phyloP scores from a whole-genome alignment of 2,113 vertebrate genomes.

The Ammodytes dubius region DNA sequence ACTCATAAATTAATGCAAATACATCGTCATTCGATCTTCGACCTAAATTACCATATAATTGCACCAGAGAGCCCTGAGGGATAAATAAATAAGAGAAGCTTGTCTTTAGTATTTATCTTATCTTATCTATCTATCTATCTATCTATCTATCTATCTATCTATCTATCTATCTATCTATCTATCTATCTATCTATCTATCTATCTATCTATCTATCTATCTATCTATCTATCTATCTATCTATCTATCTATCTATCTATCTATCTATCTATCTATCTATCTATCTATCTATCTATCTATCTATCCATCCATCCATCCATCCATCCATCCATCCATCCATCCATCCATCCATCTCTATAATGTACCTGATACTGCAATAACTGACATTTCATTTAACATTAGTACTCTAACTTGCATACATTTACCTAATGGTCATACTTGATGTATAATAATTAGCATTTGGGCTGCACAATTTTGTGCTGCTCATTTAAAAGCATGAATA shows the following conservation, averaged over 20 bases:
- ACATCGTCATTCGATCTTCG: constrained; percentile 50
- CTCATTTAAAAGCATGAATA: background rate
- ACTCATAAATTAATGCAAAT: constrained; percentile 46
- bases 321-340: too few relatives aligned
- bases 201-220: too few relatives aligned
- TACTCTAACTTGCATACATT: constrained; percentile 2
- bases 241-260: too few relatives aligned
- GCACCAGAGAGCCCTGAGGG: background rate
- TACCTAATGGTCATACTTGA: background rate
- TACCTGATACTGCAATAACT: background rate
- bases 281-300: too few relatives aligned
- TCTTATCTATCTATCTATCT: too few relatives aligned
- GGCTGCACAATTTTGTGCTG: background rate
- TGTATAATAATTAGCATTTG: background rate
- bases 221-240: too few relatives aligned
- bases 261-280: too few relatives aligned
- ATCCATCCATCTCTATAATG: too few relatives aligned
- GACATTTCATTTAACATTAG: background rate
- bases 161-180: too few relatives aligned
- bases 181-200: too few relatives aligned
- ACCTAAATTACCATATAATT: constrained; percentile 47
- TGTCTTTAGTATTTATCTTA: background rate
- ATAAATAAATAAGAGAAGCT: constrained; percentile 13
- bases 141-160: too few relatives aligned
- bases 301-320: too few relatives aligned